These are phyloP conservation scores for Tupaia tana DNA, from an alignment of 2,113 vertebrate genomes.

Conservation along the genomic window DNA sequence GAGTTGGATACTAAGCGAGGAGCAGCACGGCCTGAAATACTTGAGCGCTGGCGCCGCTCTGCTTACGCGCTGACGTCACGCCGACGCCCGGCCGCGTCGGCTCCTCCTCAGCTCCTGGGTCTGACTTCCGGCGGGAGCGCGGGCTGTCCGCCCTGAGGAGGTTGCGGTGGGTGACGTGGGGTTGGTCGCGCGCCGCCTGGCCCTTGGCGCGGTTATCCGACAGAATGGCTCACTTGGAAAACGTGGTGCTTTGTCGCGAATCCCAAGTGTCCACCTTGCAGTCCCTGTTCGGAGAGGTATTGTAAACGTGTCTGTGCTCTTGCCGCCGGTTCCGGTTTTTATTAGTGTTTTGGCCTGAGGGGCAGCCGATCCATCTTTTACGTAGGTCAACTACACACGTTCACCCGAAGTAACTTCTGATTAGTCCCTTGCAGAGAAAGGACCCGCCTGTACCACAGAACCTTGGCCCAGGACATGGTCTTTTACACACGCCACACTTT, in stretches of 20 bases:
- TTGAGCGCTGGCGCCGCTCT: not conserved
- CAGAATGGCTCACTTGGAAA: conserved; percentile 84
- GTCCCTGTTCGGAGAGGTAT: conserved; percentile 95
- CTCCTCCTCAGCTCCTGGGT: not conserved
- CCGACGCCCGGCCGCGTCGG: not conserved
- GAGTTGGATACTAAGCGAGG: not conserved
- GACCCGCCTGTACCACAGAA: not conserved
- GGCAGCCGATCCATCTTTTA: not conserved
- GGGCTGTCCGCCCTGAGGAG: rapidly evolving
- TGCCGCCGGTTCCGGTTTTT: not conserved
- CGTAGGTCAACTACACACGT: not conserved
- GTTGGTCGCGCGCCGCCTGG: rapidly evolving
- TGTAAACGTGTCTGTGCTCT: not conserved
- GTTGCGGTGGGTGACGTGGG: rapidly evolving
- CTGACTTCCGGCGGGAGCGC: conserved; percentile 4
- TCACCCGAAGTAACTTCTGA: not conserved
- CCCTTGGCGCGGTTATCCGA: rapidly evolving
- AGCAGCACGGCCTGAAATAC: rapidly evolving
- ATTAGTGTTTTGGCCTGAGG: not conserved
- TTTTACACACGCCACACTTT: not conserved
- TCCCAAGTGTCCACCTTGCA: conserved; percentile 90
- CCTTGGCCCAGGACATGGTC: not conserved
- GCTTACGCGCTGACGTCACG: conserved; percentile 54
- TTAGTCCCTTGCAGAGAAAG: not conserved
- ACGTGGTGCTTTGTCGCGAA: conserved; percentile 91